Evolutionary conservation across 2,797 vertebrate genomes (phyloP).

Genomic region (Merluccius polli): DNA sequence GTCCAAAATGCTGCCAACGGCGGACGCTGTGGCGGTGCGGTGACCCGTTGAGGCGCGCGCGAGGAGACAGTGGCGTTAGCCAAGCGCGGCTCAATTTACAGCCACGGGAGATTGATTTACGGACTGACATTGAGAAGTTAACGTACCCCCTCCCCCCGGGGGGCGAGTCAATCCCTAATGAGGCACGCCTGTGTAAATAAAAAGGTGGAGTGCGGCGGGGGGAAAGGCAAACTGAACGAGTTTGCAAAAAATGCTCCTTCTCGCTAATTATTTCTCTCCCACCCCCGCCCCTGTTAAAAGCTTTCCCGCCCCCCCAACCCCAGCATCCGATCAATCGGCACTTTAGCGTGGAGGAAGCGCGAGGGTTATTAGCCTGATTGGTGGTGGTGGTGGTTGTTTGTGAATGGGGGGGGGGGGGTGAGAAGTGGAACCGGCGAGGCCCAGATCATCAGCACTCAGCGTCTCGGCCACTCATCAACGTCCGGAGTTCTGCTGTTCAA

Average conservation of each 20-base stretch:
- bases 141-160: constrained; percentile 44
- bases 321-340: constrained; percentile 78
- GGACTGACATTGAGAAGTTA: constrained; percentile 66
- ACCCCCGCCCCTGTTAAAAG: constrained; percentile 76
- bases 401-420: constrained; percentile 36
- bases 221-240: constrained; percentile 61
- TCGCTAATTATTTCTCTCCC: constrained; percentile 76
- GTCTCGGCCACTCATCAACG: constrained; percentile 41
- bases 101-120: constrained; percentile 60
- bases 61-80: constrained; percentile 38
- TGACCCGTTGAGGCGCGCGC: constrained; percentile 38
- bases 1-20: background rate
- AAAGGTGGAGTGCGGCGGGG: constrained; percentile 33
- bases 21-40: constrained; percentile 52
- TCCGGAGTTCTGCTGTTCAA: constrained; percentile 34
- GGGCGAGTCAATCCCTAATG: constrained; percentile 70
- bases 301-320: constrained; percentile 72
- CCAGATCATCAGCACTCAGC: constrained; percentile 64
- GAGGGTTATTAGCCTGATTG: constrained; percentile 73
- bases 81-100: constrained; percentile 53
- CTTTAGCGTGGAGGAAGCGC: constrained; percentile 72
- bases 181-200: constrained; percentile 68
- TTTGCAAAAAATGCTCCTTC: constrained; percentile 75
- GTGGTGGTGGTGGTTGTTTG: constrained; percentile 54
- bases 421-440: constrained; percentile 61